A percentile compares a stretch with the other conserved stretches of the same genome.
These are phyloP conservation scores for Aphaenogaster ashmeadi DNA, from an alignment of 1,140 invertebrate species.

Conservation along the genomic window DNA sequence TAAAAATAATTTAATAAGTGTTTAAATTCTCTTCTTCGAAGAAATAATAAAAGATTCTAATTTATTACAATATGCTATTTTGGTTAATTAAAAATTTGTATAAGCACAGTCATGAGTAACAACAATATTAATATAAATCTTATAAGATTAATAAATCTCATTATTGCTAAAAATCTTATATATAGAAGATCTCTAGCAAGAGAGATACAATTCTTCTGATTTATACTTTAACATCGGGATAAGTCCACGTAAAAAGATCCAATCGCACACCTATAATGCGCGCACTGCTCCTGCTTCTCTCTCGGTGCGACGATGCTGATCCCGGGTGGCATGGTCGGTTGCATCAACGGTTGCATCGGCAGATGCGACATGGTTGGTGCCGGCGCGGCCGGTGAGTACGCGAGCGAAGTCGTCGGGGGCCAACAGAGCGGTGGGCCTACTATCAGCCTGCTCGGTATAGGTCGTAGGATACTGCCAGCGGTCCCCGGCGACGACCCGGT, in stretches of 20 bases:
- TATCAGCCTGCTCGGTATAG: slow-evolving; percentile 84
- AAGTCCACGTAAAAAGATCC: neutral
- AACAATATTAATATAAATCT: slow-evolving; percentile 5
- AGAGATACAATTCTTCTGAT: neutral
- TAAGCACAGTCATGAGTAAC: neutral
- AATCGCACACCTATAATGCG: slow-evolving; percentile 59
- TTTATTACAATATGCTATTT: neutral
- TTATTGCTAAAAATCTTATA: neutral
- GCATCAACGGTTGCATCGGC: slow-evolving; percentile 68
- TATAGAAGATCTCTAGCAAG: neutral
- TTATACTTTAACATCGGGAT: neutral
- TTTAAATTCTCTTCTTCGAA: neutral
- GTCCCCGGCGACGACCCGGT: slow-evolving; percentile 71
- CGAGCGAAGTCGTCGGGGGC: slow-evolving; percentile 76
- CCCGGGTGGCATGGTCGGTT: slow-evolving; percentile 68
- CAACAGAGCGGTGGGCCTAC: slow-evolving; percentile 82
- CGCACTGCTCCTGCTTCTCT: slow-evolving; percentile 65
- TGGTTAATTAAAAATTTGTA: neutral
- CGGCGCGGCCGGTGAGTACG: slow-evolving; percentile 63
- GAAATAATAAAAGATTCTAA: neutral
- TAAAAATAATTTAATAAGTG: neutral
- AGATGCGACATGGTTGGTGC: slow-evolving; percentile 78
- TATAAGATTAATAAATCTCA: neutral
- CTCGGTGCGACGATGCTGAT: slow-evolving; percentile 73
- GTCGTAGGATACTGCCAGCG: slow-evolving; percentile 81